Percentiles rank a stretch among this genome's conserved stretches.
Evolutionary conservation across 2,888 invertebrate genomes (phyloP).

Genomic region (Orthosia incerta): DNA sequence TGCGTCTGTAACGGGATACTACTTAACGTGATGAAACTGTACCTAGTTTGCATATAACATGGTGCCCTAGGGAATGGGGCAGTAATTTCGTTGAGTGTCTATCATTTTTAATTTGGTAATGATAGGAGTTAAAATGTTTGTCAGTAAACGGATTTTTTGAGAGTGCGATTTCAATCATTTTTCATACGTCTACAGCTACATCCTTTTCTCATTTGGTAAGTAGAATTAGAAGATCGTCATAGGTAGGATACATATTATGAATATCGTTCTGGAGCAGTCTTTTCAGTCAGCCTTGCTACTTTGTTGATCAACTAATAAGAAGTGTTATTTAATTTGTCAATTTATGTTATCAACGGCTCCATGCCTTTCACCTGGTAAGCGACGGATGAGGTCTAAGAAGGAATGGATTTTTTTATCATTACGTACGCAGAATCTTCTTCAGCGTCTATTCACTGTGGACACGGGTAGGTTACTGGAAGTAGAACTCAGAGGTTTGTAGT

Average conservation of each 20-base stretch:
- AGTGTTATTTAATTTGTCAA: no score
- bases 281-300: no score
- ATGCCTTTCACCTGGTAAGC: not conserved
- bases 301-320: not conserved
- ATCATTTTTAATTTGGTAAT: slow-evolving; percentile 48
- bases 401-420: no score
- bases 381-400: not conserved
- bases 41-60: slow-evolving; percentile 50
- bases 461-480: no score
- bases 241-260: no score
- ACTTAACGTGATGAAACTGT: slow-evolving; percentile 51
- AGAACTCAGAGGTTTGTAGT: no score
- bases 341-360: no score
- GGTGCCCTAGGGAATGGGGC: slow-evolving; percentile 29
- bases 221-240: not conserved
- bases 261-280: no score
- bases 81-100: slow-evolving; percentile 46
- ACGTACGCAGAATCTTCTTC: no score
- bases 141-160: not conserved
- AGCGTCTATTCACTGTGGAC: no score
- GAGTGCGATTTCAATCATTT: not conserved
- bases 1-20: slow-evolving; percentile 54
- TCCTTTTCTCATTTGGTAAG: not conserved
- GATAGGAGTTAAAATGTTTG: not conserved
- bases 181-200: no score